phyloP scores from a whole-genome alignment of 2,888 invertebrate species.

The Pemphredon lugubris region DNA sequence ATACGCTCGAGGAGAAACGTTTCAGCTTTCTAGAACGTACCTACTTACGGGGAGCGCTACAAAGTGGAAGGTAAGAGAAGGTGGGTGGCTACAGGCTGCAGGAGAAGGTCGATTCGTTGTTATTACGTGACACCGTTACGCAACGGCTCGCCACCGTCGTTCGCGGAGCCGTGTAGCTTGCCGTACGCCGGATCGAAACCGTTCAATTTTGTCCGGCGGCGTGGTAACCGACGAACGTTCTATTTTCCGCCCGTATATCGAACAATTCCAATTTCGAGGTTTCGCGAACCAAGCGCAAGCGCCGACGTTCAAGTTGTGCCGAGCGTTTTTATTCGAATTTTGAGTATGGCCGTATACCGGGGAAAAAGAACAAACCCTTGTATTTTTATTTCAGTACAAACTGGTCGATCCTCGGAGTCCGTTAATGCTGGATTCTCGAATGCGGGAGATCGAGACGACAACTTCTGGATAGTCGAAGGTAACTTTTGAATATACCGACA shows the following conservation, averaged over 20 bases:
- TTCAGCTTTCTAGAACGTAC: constrained; percentile 59
- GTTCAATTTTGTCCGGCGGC: constrained; percentile 42
- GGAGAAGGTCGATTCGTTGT: constrained; percentile 75
- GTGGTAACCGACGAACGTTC: constrained; percentile 18
- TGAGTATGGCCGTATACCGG: no score
- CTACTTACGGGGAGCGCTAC: constrained; percentile 40
- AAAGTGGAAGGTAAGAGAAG: constrained; percentile 56
- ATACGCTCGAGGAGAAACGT: constrained; percentile 50
- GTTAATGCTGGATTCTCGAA: no score
- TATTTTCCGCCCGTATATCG: not conserved
- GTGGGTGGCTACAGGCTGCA: constrained; percentile 68
- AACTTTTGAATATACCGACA: no score
- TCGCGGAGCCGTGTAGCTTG: constrained; percentile 32
- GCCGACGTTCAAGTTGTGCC: no score
- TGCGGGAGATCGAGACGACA: no score
- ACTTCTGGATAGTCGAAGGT: no score
- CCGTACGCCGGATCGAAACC: constrained; percentile 36
- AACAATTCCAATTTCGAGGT: not conserved
- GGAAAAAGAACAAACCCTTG: no score
- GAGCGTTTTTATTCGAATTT: no score
- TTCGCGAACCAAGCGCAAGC: no score
- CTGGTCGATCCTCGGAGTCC: no score
- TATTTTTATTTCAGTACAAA: no score
- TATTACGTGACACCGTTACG: constrained; percentile 77
- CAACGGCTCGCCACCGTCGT: constrained; percentile 59